Base-by-base conservation (phyloP, 37 sponge, comb jelly and placozoan genomes). In the Cliona cf. orientalis region DNA sequence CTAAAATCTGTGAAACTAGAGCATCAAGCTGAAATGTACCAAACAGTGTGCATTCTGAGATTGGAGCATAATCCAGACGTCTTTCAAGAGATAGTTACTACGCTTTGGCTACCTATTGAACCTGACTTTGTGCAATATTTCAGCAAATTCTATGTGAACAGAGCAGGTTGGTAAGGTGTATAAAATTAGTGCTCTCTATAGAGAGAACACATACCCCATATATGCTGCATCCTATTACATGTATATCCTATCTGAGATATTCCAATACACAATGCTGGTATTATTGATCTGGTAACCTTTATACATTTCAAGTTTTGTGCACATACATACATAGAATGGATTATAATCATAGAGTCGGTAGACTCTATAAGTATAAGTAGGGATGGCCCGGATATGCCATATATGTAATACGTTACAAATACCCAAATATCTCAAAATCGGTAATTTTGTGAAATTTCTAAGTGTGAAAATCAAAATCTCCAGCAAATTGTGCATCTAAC, bases 81-180 rank as follows among this genome's bases (percentile, higher is more conserved):
- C 19, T 69, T 69, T 69, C 71, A 69, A 69, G 43, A 34, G 5
- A 69, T 37, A 38, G 41, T 38, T 40, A 38, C 43, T 40, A 69
- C 19, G 43, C 23, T 69, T 6, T 69, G 71, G 71, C 43, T 39
- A 69, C 43, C 71, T n/a, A 19, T 40, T 5, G 71, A 69, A 38
- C 71, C 71, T 40, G 71, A 69, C 71, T 69, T 69, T 69, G 71
- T 69, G 36, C 40, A 69, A 23, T 69, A 69, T 23, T 69, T 69
- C 71, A 69, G 9, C 43, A 38, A 9, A 39, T 40, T 36, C 35
- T 69, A 69, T 38, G 23, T 69, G 42, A 69, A 28, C 41, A 17
- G 71, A 69, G 71, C 71, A 69, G 71, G 71, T 69, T 23, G 11
- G n/a, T n/a, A n/a, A n/a, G n/a, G n/a, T n/a, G n/a, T 63, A 7